Evolutionary conservation across 2,113 vertebrate genomes (phyloP), one percentile per base, ranked within the genome.

Genomic region (Clarias macrocephalus): DNA sequence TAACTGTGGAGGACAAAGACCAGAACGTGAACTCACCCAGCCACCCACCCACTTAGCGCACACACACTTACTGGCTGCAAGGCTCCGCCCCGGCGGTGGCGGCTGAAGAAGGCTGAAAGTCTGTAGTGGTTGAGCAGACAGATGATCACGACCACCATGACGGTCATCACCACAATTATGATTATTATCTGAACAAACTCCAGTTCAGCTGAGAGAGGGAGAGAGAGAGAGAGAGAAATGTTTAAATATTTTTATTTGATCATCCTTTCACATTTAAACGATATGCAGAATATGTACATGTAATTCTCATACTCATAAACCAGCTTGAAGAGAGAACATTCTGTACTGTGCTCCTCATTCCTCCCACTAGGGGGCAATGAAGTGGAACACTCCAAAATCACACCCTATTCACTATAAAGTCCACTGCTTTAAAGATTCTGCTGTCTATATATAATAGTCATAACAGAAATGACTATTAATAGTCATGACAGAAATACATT

Each of bases 61-160:
- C 62, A 85, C 73, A 80, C 48, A 83, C 97, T 96, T 91, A 99
- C 98, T 91, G 96, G 95, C 92, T 98, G 98, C 90, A 97, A 92
- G 87, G 95, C 91, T 88, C 97, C 96, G 1, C 98, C 96, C 86
- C 95, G 96, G 90, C 97, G 94, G 86, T 96, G 97, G 23, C 96
- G 94, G 88, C 95, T 97, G 89, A 98, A 97, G 92, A 99, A 98
- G 93, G 97, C 97, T 10, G 97, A 97, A 88, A 97, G 96, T 92
- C 97, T 98, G 96, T 99, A 99, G 95, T 99, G 98, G 94, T 97
- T 99, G 92, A 99, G 95, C 93, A 99, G 94, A 94, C 97, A 99
- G 94, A 99, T 96, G 92, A 99, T 97, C 88, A 99, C 97, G 90
- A 99, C 96, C 80, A 99, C 97, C 97, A 99, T 99, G 95, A 99